Evolutionary conservation across 2,888 invertebrate genomes (phyloP), one percentile per base, ranked within the genome.

Genomic region (Cheilosia variabilis): DNA sequence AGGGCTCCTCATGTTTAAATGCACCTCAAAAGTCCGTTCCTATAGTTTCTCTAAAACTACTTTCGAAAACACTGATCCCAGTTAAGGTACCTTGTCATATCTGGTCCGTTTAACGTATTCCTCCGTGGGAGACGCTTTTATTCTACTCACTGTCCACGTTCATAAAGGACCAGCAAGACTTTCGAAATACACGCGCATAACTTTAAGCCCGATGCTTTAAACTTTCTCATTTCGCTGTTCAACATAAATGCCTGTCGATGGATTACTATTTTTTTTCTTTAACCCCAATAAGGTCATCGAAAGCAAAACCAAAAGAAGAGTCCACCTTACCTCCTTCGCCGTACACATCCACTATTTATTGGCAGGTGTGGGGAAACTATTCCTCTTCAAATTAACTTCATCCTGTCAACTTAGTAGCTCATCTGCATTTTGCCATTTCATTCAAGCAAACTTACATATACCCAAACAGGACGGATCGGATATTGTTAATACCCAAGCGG

Each of bases 401-500:
- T 60, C 37, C 50, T 53, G 68, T 73, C 69, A 79, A 45, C 62
- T 63, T 63, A 75, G 45, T 31, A 60, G 53, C 52, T 79, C 63
- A 65, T 79, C 68, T 75, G 57, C 62, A 69, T 73, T 63, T 52
- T 24, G 41, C 55, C 31, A 53, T 58, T 43, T 43, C 55, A 55
- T 60, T 17, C 15, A 7, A 37, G 34, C 43, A 19, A 10, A 19
- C 19, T 17, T 10, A n/a, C 27, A 50, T 4, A 41, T 10, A 17
- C n/a, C 45, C 43, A 63, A 13, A 22, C 1, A 43, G 13, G 53
- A 15, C 22, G 19, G 45, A 60, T 60, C 13, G 66, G 62, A 68
- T 76, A 81, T 57, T 68, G 81, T 71, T 72, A 86, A 86, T 86
- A 62, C 81, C 66, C 86, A 72, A 55, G 68, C 75, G 65, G 75